Base-by-base conservation (phyloP, 2,888 invertebrate genomes). In the Stegana nigrithorax region DNA sequence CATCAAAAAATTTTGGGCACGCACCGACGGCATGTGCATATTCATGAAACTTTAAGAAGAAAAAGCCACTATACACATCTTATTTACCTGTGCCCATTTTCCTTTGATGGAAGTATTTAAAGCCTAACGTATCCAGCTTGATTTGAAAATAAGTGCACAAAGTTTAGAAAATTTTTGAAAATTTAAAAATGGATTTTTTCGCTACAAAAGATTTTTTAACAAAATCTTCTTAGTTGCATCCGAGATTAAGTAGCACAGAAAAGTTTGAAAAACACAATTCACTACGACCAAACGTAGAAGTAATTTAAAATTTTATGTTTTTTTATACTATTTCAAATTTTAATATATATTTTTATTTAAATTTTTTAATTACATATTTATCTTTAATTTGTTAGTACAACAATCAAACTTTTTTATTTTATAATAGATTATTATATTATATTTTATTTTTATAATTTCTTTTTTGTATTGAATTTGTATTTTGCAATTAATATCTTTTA, bases 101-200 rank as follows among this genome's bases (percentile, higher is more conserved):
- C 79, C 84, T 80, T 65, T 84, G 84, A 78, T 84, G 84, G 82
- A 84, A 85, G 73, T 84, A 85, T 80, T 85, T 85, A 70, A 85
- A 85, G 70, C 84, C 84, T 73, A 85, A 73, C 63, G 85, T 84
- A 84, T 85, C 85, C 85, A 85, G 85, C 74, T 68, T 82, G 85
- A 62, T 21, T 59, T 57, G 23, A 12, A n/a, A 36, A 26, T n/a
- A 17, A 21, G 39, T 57, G 7, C 14, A 36, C 47, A 27, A 53
- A 45, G 56, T 57, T 26, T 44, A 19, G 3, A 51, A 51, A 23
- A 14, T 5, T 25, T 58, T 42, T 21, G n/a, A 44, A 1, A 26
- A 27, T 17, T n/a, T 21, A 4, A 1, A 47, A 32, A 23, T 8
- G 32, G n/a, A n/a, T 42, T 57, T 51, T 36, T 55, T 55, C 21